A percentile compares a stretch with the other conserved stretches of the same genome.
Conservation (phyloP, 2,888 invertebrate genomes). For the Scaptomyza tumidula region DNA sequence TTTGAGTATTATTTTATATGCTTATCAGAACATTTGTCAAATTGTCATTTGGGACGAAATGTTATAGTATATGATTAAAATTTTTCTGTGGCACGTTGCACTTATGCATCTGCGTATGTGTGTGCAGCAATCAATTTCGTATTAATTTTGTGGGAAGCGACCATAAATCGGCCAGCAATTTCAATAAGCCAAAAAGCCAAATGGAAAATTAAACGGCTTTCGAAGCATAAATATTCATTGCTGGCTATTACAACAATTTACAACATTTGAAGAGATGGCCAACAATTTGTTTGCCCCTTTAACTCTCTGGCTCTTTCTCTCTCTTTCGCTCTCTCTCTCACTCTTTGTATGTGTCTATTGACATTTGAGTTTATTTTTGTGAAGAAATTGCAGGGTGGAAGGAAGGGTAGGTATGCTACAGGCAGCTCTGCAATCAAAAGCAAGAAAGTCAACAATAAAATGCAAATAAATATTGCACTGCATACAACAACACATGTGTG, state of each 20-base stretch:
- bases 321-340: not conserved
- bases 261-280: conserved; percentile 63
- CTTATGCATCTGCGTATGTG: not conserved
- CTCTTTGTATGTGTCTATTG: conserved; percentile 22
- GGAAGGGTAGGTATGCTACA: not conserved
- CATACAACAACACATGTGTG: conserved; percentile 11
- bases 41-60: conserved; percentile 39
- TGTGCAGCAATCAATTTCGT: conserved; percentile 68
- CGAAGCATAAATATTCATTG: conserved; percentile 74
- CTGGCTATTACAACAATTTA: conserved; percentile 64
- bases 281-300: conserved; percentile 43
- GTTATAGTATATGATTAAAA: conserved; percentile 44
- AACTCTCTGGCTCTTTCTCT: not conserved
- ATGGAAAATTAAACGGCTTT: conserved; percentile 72
- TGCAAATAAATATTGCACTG: conserved; percentile 66
- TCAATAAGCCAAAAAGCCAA: conserved; percentile 72
- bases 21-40: conserved; percentile 42
- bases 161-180: conserved; percentile 63
- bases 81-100: conserved; percentile 25
- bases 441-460: conserved; percentile 70
- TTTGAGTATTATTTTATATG: conserved; percentile 23
- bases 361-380: conserved; percentile 48
- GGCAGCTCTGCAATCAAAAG: conserved; percentile 61
- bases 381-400: not conserved
- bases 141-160: conserved; percentile 63